Conservation (phyloP, 2,797 vertebrate genomes). For the Tragelaphus oryx region DNA sequence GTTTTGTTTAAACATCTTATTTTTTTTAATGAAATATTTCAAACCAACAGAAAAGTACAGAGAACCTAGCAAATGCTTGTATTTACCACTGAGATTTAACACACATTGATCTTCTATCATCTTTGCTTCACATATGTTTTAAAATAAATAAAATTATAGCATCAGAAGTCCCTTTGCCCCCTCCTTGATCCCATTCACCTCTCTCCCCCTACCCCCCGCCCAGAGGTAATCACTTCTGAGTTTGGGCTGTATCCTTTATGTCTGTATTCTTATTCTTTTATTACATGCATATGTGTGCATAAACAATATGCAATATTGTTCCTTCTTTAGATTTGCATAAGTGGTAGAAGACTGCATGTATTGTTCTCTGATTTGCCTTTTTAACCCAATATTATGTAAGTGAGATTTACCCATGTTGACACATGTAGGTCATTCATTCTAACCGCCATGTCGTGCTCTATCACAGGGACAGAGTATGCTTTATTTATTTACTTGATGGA, state of each 20-base stretch:
- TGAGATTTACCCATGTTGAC: background rate
- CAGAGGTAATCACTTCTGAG: background rate
- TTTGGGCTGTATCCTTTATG: background rate
- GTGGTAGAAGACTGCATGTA: background rate
- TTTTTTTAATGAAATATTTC: slow-evolving; percentile 43
- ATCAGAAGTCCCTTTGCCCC: background rate
- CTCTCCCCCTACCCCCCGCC: background rate
- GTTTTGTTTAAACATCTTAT: slow-evolving; percentile 46
- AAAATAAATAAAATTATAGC: background rate
- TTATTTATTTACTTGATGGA: background rate
- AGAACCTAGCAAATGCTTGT: background rate
- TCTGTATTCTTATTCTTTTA: background rate
- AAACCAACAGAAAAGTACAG: background rate
- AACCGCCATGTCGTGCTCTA: background rate
- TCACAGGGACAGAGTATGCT: background rate
- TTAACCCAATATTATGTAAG: background rate
- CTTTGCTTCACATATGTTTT: background rate
- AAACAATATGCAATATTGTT: background rate
- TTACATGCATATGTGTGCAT: background rate
- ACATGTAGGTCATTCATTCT: background rate
- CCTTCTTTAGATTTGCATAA: background rate
- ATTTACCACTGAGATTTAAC: background rate
- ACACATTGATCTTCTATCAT: background rate
- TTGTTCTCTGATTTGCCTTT: background rate
- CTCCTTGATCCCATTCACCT: background rate